Evolutionary conservation across 2,888 invertebrate species (phyloP).

Genomic region (Sepioteuthis lessoniana): DNA sequence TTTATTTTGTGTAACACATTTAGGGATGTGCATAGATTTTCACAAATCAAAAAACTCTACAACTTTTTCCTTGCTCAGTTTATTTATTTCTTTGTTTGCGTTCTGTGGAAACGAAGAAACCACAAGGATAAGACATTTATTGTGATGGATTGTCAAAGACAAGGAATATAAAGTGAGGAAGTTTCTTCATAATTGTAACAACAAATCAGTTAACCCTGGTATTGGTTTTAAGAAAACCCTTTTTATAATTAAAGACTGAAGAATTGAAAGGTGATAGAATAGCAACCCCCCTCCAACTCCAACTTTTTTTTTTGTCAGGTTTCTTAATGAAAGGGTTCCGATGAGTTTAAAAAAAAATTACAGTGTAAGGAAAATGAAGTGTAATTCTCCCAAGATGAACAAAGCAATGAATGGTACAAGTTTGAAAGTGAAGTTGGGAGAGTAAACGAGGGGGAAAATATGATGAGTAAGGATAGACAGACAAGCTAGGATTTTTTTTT

Average conservation of each 20-base stretch:
- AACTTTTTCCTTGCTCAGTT: no score
- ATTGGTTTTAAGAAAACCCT: neutral
- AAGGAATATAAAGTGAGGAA: neutral
- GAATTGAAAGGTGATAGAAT: neutral
- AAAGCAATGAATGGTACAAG: neutral
- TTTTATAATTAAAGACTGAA: conserved; percentile 16
- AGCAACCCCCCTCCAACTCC: neutral
- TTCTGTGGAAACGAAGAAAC: neutral
- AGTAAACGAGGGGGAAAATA: neutral
- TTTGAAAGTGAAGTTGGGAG: neutral
- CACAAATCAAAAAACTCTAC: no score
- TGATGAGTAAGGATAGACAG: neutral
- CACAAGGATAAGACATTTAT: neutral
- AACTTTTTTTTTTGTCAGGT: neutral
- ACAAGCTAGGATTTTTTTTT: neutral
- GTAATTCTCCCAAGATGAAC: neutral
- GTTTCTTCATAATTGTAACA: neutral
- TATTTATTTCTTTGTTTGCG: neutral
- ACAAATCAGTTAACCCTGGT: neutral
- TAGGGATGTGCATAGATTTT: no score
- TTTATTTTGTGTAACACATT: no score
- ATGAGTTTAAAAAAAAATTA: neutral
- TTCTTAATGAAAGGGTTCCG: neutral
- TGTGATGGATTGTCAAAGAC: neutral
- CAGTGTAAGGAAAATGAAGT: neutral